phyloP scores from a whole-genome alignment of 2,113 vertebrate genomes.

The Oryzias melastigma region DNA sequence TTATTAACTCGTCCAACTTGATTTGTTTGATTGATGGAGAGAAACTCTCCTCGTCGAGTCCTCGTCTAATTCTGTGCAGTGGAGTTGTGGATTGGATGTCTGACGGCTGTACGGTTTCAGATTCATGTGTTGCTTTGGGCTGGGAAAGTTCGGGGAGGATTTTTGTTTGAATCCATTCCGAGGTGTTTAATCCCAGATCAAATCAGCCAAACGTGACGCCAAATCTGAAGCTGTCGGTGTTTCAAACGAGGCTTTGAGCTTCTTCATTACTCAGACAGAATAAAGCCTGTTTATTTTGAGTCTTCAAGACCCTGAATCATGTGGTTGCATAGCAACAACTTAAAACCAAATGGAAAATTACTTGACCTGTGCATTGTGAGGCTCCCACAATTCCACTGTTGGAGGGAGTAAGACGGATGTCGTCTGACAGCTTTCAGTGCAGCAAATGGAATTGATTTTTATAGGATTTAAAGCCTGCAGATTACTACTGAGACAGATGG shows the following conservation, averaged over 20 bases:
- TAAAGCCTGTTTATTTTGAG: conserved; percentile 49
- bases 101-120: neutral
- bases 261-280: conserved; percentile 34
- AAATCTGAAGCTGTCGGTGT: conserved; percentile 2
- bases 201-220: conserved; percentile 2
- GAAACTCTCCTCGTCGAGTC: neutral
- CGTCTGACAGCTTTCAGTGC: neutral
- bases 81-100: conserved; percentile 5
- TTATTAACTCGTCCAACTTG: conserved; percentile 1
- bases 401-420: neutral
- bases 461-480: too few species aligned
- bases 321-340: conserved; percentile 65
- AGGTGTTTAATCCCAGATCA: neutral
- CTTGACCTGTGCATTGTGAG: conserved; percentile 45
- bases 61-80: conserved; percentile 24
- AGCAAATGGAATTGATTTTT: too few species aligned
- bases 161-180: too few species aligned
- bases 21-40: conserved; percentile 28
- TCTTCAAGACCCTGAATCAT: conserved; percentile 20
- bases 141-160: too few species aligned
- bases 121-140: too few species aligned
- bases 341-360: conserved; percentile 30
- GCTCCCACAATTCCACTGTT: conserved; percentile 24
- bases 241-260: conserved; percentile 18
- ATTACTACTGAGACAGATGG: too few species aligned